phyloP scores from a whole-genome alignment of 2,888 invertebrate species.

The Aquatica leii region DNA sequence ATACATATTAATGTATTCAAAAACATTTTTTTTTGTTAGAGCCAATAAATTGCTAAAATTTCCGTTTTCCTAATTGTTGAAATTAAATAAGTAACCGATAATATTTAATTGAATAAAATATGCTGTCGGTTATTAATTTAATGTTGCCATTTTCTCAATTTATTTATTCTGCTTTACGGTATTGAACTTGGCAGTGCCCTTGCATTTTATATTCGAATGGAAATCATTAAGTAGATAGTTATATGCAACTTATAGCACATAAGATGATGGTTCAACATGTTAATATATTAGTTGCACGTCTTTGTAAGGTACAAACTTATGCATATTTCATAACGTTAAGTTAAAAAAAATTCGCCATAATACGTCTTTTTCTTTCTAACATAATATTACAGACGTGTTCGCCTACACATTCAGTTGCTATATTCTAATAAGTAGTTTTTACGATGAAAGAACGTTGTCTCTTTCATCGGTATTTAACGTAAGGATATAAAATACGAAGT shows the following conservation, averaged over 20 bases:
- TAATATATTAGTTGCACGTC: conserved; percentile 11
- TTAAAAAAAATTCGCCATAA: background rate
- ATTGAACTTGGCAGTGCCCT: conserved; percentile 1
- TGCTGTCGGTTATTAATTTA: background rate
- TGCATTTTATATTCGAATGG: conserved; percentile 7
- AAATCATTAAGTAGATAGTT: conserved; percentile 4
- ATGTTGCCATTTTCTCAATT: background rate
- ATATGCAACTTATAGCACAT: background rate
- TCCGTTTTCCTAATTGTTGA: background rate
- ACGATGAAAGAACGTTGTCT: too few species aligned
- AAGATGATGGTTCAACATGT: background rate
- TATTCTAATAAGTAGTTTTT: too few species aligned
- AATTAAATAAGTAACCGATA: background rate
- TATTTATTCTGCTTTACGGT: background rate
- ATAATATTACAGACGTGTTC: too few species aligned
- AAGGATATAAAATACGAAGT: too few species aligned
- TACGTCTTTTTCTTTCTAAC: background rate
- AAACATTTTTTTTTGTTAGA: too few species aligned
- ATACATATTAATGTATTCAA: too few species aligned
- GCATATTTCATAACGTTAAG: conserved; percentile 9
- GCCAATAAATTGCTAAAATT: too few species aligned
- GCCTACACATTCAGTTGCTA: too few species aligned
- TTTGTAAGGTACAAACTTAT: conserved; percentile 1
- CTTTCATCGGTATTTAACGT: too few species aligned
- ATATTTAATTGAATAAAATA: conserved; percentile 12